These are phyloP conservation scores for Oryzaephilus surinamensis DNA, from an alignment of 1,140 invertebrate genomes.

Conservation along the genomic window DNA sequence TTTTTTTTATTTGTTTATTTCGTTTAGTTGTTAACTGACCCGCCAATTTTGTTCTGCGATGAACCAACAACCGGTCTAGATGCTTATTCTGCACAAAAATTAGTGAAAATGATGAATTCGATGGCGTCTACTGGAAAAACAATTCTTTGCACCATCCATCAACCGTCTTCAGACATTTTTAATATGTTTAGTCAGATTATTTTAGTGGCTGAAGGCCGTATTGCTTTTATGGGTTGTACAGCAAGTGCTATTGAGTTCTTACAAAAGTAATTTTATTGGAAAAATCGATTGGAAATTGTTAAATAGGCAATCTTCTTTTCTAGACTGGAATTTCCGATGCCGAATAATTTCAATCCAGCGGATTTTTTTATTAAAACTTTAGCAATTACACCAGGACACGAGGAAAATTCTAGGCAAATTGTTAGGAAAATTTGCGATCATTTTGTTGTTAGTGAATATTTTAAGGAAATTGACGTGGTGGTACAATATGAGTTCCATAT, in stretches of 20 bases:
- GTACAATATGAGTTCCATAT: conserved; percentile 57
- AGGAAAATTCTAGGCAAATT: conserved; percentile 50
- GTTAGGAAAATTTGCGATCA: conserved; percentile 64
- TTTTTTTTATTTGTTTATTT: conserved; percentile 11
- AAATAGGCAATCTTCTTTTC: neutral
- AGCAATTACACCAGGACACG: conserved; percentile 66
- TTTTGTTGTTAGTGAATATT: conserved; percentile 64
- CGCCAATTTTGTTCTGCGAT: conserved; percentile 87
- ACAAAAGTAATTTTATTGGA: conserved; percentile 42
- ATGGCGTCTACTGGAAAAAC: conserved; percentile 64
- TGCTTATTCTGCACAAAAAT: conserved; percentile 80
- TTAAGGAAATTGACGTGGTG: conserved; percentile 59
- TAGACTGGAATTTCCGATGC: neutral
- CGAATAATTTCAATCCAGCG: conserved; percentile 87
- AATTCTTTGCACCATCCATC: conserved; percentile 92
- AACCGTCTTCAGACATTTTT: conserved; percentile 90
- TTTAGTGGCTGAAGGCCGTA: conserved; percentile 77
- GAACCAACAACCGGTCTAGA: conserved; percentile 93
- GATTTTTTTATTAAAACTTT: conserved; percentile 84
- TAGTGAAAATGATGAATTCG: conserved; percentile 63
- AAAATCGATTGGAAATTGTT: neutral
- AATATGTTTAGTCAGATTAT: conserved; percentile 79
- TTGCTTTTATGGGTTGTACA: conserved; percentile 75
- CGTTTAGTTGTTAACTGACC: conserved; percentile 76
- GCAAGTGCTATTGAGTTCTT: conserved; percentile 71